A percentile compares a stretch with the other conserved stretches of the same genome.
Evolutionary conservation across 2,888 invertebrate genomes (phyloP).

Genomic region (Nowickia ferox): DNA sequence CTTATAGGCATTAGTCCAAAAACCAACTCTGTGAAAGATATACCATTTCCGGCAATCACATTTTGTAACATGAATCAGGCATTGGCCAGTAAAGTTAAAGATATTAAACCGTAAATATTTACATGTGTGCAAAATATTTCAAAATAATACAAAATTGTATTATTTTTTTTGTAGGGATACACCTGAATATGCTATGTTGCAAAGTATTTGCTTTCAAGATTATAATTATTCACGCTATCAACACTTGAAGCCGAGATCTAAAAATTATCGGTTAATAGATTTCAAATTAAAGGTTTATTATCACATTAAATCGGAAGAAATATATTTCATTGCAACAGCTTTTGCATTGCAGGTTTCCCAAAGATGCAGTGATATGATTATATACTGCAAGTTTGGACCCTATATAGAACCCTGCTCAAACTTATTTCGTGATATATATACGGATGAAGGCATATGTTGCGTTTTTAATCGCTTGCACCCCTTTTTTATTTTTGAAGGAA

Average conservation of each 20-base stretch:
- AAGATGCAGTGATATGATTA: constrained; percentile 88
- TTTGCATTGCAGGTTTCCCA: constrained; percentile 82
- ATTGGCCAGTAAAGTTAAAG: constrained; percentile 86
- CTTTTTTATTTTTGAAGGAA: constrained; percentile 47
- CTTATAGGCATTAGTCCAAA: constrained; percentile 57
- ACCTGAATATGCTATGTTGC: constrained; percentile 56
- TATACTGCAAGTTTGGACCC: constrained; percentile 87
- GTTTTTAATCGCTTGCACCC: constrained; percentile 89
- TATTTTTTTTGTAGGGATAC: constrained; percentile 50
- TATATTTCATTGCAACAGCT: neutral
- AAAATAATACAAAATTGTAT: neutral
- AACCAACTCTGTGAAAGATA: constrained; percentile 51
- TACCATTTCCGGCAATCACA: constrained; percentile 91
- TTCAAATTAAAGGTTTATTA: constrained; percentile 53
- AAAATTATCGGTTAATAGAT: constrained; percentile 14
- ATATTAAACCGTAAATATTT: constrained; percentile 79
- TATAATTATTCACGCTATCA: constrained; percentile 49
- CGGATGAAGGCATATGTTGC: constrained; percentile 92
- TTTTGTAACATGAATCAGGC: constrained; percentile 92
- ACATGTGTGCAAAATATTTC: neutral
- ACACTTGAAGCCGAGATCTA: constrained; percentile 41
- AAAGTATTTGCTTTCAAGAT: constrained; percentile 54
- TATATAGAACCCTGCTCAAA: constrained; percentile 85
- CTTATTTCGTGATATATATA: constrained; percentile 88
- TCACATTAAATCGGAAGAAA: neutral